Conservation (phyloP, 2,113 vertebrate species). For the Terrapene triunguis region DNA sequence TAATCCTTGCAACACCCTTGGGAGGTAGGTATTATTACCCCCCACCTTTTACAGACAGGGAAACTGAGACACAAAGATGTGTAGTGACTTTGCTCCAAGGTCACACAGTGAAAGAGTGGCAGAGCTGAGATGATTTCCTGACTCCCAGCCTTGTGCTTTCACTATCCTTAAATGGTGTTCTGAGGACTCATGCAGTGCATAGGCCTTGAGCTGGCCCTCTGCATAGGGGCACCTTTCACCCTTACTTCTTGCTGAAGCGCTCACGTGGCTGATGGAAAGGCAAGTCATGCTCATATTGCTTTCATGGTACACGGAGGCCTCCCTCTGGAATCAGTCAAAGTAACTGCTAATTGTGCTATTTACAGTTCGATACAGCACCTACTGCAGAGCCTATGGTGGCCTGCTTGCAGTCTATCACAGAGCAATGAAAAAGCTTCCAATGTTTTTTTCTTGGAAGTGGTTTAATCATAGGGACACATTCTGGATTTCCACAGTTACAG, state of each 20-base stretch:
- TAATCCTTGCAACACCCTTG: background rate
- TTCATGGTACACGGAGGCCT: rapidly evolving
- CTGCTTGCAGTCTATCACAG: background rate
- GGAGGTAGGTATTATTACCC: background rate
- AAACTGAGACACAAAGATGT: background rate
- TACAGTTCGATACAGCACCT: background rate
- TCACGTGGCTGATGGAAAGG: background rate
- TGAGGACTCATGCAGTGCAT: rapidly evolving
- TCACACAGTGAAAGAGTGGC: background rate
- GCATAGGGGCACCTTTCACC: rapidly evolving
- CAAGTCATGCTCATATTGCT: background rate
- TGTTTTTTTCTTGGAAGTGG: background rate
- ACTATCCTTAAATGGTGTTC: rapidly evolving
- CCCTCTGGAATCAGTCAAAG: rapidly evolving
- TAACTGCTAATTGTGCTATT: background rate
- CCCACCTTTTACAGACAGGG: rapidly evolving
- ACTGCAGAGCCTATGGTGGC: background rate
- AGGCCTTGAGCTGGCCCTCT: background rate
- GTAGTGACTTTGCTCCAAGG: rapidly evolving
- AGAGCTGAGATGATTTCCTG: background rate
- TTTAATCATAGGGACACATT: background rate
- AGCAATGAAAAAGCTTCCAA: background rate
- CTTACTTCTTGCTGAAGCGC: background rate
- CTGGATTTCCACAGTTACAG: background rate
- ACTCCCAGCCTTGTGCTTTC: background rate